Conservation (phyloP, 2,797 vertebrate species). For the Columba guinea region DNA sequence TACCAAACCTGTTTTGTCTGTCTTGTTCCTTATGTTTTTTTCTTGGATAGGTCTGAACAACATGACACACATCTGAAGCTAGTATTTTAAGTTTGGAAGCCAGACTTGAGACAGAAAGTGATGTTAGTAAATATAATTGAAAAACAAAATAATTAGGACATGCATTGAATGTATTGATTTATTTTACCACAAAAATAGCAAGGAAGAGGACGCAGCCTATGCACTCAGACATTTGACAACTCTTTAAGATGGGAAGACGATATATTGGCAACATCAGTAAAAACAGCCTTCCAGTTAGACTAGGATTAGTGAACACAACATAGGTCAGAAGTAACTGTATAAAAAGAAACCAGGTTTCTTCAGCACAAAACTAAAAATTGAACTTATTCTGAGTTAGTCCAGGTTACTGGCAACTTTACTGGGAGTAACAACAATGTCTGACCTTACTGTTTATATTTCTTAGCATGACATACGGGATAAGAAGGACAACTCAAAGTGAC, state of each 20-base stretch:
- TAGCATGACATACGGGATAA: rapidly evolving
- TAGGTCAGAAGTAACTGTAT: not conserved
- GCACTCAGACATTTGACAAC: not conserved
- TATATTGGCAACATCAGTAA: not conserved
- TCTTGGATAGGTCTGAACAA: not conserved
- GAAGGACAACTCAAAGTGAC: not conserved
- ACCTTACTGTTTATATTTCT: not conserved
- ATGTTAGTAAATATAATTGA: not conserved
- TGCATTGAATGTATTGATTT: not conserved
- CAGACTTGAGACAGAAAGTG: not conserved
- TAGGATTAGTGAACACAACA: not conserved
- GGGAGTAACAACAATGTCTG: rapidly evolving
- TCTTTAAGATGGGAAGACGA: not conserved
- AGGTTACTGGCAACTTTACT: not conserved
- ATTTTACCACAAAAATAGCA: not conserved
- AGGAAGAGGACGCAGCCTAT: not conserved
- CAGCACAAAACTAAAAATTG: not conserved
- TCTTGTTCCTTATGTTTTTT: not conserved
- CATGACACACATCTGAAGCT: not conserved
- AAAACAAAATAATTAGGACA: not conserved
- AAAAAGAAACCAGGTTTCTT: not conserved
- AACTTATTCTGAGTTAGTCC: not conserved
- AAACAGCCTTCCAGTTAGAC: not conserved
- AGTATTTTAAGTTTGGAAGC: not conserved
- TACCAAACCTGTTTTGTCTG: not conserved